These are phyloP conservation scores for Rhopilema esculentum DNA, from an alignment of 30 jellyfish, hydroid and myxozoan species.

Conservation along the genomic window DNA sequence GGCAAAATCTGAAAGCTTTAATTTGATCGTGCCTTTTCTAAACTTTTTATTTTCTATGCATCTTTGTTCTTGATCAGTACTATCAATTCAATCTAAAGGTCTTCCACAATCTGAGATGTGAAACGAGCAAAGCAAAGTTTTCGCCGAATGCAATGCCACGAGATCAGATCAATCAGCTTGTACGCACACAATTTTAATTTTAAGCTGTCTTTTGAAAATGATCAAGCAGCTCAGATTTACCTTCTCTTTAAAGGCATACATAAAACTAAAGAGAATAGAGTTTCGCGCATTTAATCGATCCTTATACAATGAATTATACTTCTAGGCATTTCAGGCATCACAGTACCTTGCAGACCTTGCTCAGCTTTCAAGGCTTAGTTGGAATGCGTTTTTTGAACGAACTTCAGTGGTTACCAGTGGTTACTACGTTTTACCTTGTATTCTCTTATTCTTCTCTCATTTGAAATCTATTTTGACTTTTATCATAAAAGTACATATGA, in stretches of 20 bases:
- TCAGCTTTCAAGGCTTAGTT: neutral
- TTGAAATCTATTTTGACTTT: no score
- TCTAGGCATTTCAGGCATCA: neutral
- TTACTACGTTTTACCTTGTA: no score
- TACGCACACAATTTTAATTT: neutral
- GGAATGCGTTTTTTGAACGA: neutral
- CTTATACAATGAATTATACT: neutral
- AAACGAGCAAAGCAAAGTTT: neutral
- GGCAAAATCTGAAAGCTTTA: neutral
- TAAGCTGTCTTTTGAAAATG: neutral
- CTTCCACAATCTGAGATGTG: neutral
- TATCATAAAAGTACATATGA: no score
- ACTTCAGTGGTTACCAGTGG: no score
- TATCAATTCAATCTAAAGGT: neutral
- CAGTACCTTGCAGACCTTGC: neutral
- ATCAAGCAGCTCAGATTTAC: no score
- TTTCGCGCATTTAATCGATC: neutral
- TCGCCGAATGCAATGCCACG: neutral
- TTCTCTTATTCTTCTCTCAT: no score
- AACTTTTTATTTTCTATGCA: neutral
- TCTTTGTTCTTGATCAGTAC: neutral
- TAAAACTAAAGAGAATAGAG: neutral
- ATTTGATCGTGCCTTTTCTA: neutral
- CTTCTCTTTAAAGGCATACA: neutral
- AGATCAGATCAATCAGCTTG: neutral